These are phyloP conservation scores for Scaptomyza tumidula DNA, from an alignment of 2,888 invertebrate species.

Conservation along the genomic window DNA sequence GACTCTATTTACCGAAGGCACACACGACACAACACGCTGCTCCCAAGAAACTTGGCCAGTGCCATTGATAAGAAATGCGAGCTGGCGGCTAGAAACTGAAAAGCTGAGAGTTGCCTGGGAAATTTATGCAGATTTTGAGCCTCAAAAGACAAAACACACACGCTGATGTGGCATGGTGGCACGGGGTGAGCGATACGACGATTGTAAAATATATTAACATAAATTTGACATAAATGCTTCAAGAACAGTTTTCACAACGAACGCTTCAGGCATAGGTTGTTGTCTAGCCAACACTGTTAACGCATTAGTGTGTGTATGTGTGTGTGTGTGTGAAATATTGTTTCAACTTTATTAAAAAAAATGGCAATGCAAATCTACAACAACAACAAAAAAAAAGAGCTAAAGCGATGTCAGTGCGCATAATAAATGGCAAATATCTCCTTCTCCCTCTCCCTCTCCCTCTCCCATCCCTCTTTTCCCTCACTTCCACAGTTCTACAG, in stretches of 20 bases:
- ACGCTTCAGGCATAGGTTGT: slow-evolving; percentile 24
- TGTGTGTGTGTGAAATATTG: slow-evolving; percentile 72
- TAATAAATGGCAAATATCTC: slow-evolving; percentile 61
- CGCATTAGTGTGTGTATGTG: slow-evolving; percentile 40
- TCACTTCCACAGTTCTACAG: slow-evolving; percentile 23
- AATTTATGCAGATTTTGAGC: slow-evolving; percentile 72
- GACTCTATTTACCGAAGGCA: slow-evolving; percentile 73
- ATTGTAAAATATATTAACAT: slow-evolving; percentile 80
- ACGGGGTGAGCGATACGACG: slow-evolving; percentile 50
- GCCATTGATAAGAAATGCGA: slow-evolving; percentile 60
- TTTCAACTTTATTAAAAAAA: slow-evolving; percentile 81
- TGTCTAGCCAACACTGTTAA: slow-evolving; percentile 9
- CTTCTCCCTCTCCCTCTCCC: no score
- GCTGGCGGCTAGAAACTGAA: slow-evolving; percentile 10
- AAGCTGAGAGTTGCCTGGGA: slow-evolving; percentile 26
- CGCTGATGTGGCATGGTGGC: slow-evolving; percentile 42
- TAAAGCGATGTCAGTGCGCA: slow-evolving; percentile 48
- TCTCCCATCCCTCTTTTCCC: not conserved
- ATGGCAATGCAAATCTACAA: slow-evolving; percentile 56
- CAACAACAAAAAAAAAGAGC: slow-evolving; percentile 20
- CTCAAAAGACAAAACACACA: slow-evolving; percentile 59
- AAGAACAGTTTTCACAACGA: slow-evolving; percentile 53
- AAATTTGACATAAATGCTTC: slow-evolving; percentile 82
- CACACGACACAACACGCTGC: slow-evolving; percentile 22
- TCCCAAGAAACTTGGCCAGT: slow-evolving; percentile 43